A percentile compares a stretch with the other conserved stretches of the same genome.
Conservation (phyloP, 2,888 invertebrate genomes). For the Sarcophaga carnaria region DNA sequence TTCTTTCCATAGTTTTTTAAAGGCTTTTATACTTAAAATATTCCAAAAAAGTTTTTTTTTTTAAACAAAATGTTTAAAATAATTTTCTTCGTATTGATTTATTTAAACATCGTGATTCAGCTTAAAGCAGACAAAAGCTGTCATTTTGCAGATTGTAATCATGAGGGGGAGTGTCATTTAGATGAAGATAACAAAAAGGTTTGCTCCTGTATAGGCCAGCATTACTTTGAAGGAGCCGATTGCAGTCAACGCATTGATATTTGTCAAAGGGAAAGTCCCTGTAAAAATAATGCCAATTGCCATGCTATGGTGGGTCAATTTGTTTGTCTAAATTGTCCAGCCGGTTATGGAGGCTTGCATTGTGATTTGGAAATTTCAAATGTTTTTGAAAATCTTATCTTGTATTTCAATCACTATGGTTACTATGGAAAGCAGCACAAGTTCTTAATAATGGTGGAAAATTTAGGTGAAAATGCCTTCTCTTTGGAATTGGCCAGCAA, state of each 20-base stretch:
- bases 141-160: slow-evolving; percentile 67
- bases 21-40: too few relatives aligned
- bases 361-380: slow-evolving; percentile 60
- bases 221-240: slow-evolving; percentile 66
- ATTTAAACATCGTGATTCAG: not conserved
- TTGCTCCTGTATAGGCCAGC: slow-evolving; percentile 69
- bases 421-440: slow-evolving; percentile 59
- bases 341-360: slow-evolving; percentile 61
- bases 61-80: slow-evolving; percentile 15
- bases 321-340: slow-evolving; percentile 61
- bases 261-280: slow-evolving; percentile 68
- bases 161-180: slow-evolving; percentile 69
- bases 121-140: slow-evolving; percentile 39
- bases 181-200: slow-evolving; percentile 15
- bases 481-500: slow-evolving; percentile 66
- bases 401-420: slow-evolving; percentile 72
- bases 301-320: slow-evolving; percentile 67
- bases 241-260: slow-evolving; percentile 66
- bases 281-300: slow-evolving; percentile 71
- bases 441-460: slow-evolving; percentile 63
- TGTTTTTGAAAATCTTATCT: slow-evolving; percentile 62
- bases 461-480: slow-evolving; percentile 56
- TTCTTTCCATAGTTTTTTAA: too few relatives aligned
- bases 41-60: not conserved
- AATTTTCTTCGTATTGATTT: not conserved